Conservation (phyloP, 2,113 vertebrate genomes). For the Pantherophis guttatus region DNA sequence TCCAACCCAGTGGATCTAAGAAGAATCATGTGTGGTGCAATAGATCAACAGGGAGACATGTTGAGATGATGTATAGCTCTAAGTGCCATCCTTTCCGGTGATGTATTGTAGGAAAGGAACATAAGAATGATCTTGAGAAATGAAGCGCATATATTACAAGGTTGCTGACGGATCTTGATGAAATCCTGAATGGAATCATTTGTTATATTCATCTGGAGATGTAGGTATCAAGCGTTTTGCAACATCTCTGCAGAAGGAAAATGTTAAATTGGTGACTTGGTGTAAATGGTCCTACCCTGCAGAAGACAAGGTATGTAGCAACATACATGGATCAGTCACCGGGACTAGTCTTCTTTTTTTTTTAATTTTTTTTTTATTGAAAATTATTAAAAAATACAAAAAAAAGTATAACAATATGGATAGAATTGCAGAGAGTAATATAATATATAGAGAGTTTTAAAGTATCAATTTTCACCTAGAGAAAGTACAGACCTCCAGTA, state of each 20-base stretch:
- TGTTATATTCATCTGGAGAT: neutral
- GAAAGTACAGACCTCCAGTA: too few species aligned
- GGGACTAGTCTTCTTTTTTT: neutral
- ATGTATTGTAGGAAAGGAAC: slow-evolving; percentile 28
- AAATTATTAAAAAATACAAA: too few species aligned
- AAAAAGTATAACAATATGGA: too few species aligned
- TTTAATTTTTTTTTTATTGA: too few species aligned
- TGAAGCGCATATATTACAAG: slow-evolving; percentile 17
- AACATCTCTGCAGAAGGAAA: neutral
- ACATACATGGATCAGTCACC: neutral
- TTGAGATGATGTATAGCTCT: slow-evolving; percentile 25
- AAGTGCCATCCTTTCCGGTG: slow-evolving; percentile 7
- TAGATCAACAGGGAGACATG: slow-evolving; percentile 33
- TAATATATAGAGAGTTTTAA: too few species aligned
- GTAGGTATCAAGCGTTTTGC: neutral
- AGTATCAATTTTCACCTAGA: too few species aligned
- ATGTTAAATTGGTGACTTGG: neutral
- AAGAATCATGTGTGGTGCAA: neutral
- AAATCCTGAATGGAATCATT: slow-evolving; percentile 41
- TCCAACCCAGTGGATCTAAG: slow-evolving; percentile 13
- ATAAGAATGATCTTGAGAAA: slow-evolving; percentile 36
- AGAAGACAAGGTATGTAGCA: too few species aligned
- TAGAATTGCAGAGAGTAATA: too few species aligned
- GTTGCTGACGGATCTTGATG: slow-evolving; percentile 30
- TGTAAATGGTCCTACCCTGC: neutral